Percentiles rank a stretch among this genome's conserved stretches.
These are phyloP conservation scores for Ophion slaviceki DNA, from an alignment of 2,888 invertebrate species.

Conservation along the genomic window DNA sequence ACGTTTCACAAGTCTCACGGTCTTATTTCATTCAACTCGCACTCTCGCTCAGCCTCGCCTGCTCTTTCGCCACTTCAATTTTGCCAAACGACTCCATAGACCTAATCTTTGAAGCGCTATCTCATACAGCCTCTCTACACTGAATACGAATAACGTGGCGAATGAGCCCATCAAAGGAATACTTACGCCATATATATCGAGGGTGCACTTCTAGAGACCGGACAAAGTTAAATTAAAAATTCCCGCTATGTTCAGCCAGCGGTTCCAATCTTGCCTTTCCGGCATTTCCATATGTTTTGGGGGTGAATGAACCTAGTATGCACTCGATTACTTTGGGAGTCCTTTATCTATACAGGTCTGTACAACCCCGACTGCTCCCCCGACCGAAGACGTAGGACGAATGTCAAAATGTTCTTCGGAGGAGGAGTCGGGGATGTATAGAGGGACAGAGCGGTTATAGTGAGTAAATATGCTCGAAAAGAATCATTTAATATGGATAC, in stretches of 20 bases:
- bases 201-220: neutral
- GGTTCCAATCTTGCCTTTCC: neutral
- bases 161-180: neutral
- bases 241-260: neutral
- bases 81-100: conserved; percentile 18
- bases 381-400: too few relatives aligned
- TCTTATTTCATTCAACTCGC: neutral
- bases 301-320: neutral
- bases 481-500: too few relatives aligned
- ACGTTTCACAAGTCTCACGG: neutral
- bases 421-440: too few relatives aligned
- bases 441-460: too few relatives aligned
- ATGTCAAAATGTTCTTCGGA: too few relatives aligned
- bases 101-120: conserved; percentile 23
- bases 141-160: conserved; percentile 6
- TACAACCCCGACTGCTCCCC: too few relatives aligned
- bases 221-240: neutral
- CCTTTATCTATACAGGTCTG: neutral
- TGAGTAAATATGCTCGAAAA: too few relatives aligned
- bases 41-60: neutral
- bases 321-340: neutral
- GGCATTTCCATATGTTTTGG: neutral
- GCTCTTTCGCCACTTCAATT: neutral
- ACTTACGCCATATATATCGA: neutral
- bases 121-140: neutral